Conservation (phyloP, 2,888 invertebrate genomes). For the Rhamphomyia laevipes region DNA sequence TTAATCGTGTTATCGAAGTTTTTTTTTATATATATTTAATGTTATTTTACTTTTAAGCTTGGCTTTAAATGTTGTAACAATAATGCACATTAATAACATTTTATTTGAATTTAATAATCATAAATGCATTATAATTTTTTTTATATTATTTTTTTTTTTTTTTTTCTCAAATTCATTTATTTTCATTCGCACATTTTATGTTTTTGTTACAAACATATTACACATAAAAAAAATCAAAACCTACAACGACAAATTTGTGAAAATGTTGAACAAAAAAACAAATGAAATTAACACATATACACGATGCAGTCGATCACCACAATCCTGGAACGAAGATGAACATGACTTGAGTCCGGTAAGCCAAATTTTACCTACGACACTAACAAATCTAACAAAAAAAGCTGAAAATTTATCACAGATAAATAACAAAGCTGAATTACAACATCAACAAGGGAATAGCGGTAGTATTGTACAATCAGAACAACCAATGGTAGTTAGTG, state of each 20-base stretch:
- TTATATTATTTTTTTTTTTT: neutral
- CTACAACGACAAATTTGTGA: neutral
- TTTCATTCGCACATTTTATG: neutral
- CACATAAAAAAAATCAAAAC: neutral
- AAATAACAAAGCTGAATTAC: slow-evolving; percentile 27
- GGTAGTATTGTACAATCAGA: slow-evolving; percentile 13
- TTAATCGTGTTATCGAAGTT: too few species aligned
- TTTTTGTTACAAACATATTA: neutral
- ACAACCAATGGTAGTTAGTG: slow-evolving; percentile 15
- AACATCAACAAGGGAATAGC: slow-evolving; percentile 11
- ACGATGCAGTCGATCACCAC: slow-evolving; percentile 31
- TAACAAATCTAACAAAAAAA: neutral
- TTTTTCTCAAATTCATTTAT: neutral
- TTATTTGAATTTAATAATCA: neutral
- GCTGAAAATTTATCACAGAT: neutral
- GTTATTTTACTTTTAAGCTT: too few species aligned
- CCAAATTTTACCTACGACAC: too few species aligned
- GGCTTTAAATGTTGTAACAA: too few species aligned
- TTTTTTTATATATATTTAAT: too few species aligned
- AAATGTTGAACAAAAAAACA: too few species aligned
- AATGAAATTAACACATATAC: neutral
- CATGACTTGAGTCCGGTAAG: slow-evolving; percentile 33
- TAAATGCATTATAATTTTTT: neutral
- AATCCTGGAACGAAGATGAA: slow-evolving; percentile 38
- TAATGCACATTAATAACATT: neutral